A percentile compares a stretch with the other conserved stretches of the same genome.
phyloP scores from a whole-genome alignment of 2,113 vertebrate genomes.

The Phalacrocorax aristotelis region DNA sequence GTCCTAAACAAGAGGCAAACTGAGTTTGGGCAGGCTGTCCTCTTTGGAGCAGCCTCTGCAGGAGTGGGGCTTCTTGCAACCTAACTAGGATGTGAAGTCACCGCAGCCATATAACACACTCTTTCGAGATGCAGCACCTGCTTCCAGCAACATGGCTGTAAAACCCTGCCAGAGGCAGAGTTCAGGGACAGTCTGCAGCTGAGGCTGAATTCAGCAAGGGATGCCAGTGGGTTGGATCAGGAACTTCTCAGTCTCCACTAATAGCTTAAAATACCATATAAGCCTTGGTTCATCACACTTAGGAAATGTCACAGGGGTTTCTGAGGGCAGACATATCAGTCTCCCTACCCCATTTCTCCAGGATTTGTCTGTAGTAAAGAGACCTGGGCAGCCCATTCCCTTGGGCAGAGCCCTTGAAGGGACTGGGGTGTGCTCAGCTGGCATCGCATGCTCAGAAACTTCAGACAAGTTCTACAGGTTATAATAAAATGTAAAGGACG shows the following conservation, averaged over 20 bases:
- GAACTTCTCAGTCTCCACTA: neutral
- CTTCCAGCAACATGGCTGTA: neutral
- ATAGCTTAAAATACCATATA: neutral
- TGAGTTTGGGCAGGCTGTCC: neutral
- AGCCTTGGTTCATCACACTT: neutral
- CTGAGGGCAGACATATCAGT: neutral
- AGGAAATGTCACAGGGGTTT: neutral
- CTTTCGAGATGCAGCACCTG: neutral
- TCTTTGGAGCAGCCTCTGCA: neutral
- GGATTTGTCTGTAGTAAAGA: neutral
- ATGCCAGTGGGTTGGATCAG: neutral
- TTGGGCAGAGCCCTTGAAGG: neutral
- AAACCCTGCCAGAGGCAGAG: neutral
- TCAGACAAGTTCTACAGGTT: neutral
- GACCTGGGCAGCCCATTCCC: neutral
- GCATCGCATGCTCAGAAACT: neutral
- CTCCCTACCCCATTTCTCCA: neutral
- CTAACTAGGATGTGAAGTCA: neutral
- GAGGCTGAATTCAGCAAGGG: neutral
- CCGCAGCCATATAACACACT: neutral
- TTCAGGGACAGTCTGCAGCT: neutral
- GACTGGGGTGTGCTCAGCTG: neutral
- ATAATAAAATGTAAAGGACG: neutral
- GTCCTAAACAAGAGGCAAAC: neutral
- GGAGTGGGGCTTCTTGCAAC: neutral